Conservation (phyloP, 2,888 invertebrate genomes). For the Oeneis ivallda region DNA sequence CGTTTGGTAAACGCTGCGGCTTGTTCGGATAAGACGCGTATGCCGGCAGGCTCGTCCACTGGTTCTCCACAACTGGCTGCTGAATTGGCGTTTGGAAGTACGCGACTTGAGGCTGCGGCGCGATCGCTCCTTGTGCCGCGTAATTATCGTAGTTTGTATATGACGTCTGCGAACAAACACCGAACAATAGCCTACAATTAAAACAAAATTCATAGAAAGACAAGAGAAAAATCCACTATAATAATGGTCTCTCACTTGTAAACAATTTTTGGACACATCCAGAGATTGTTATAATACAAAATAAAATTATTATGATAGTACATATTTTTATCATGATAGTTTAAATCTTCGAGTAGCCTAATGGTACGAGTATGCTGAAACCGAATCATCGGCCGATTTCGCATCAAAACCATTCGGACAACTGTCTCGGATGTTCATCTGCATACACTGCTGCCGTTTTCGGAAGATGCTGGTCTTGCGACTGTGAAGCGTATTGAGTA, state of each 20-base stretch:
- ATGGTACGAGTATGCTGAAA: too few relatives aligned
- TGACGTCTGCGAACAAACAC: slow-evolving; percentile 38
- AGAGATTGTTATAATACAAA: neutral
- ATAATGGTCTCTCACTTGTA: neutral
- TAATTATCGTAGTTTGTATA: slow-evolving; percentile 27
- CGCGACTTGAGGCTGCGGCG: slow-evolving; percentile 14
- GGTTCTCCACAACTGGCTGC: slow-evolving; percentile 14
- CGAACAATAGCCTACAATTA: slow-evolving; percentile 20
- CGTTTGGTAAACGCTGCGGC: neutral
- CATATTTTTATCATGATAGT: too few relatives aligned
- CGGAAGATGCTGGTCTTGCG: too few relatives aligned
- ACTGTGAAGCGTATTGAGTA: too few relatives aligned
- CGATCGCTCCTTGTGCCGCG: neutral
- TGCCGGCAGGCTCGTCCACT: slow-evolving; percentile 16
- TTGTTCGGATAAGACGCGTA: slow-evolving; percentile 16
- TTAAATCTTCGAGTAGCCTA: too few relatives aligned
- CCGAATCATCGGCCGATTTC: too few relatives aligned
- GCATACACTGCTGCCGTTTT: too few relatives aligned
- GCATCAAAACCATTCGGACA: too few relatives aligned
- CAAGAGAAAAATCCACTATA: neutral
- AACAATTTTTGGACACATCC: neutral
- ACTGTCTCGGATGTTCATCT: too few relatives aligned
- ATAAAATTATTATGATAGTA: too few relatives aligned
- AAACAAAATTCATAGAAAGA: neutral
- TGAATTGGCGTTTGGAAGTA: slow-evolving; percentile 12